Conservation (phyloP, 2,797 vertebrate species). For the Anomalospiza imberbis region DNA sequence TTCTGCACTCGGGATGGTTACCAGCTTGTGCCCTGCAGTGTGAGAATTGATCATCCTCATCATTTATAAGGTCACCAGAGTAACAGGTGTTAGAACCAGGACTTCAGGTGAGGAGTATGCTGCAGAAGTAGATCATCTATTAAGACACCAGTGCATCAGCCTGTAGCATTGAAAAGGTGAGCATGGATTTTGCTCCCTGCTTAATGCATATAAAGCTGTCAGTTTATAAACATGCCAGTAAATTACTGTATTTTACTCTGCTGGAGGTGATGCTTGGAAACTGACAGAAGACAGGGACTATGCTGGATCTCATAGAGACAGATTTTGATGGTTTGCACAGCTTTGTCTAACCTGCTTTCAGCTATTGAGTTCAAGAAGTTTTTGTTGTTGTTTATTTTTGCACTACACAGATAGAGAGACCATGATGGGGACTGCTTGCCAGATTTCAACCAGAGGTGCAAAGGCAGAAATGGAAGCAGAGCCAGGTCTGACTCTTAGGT, state of each 20-base stretch:
- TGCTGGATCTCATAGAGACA: accelerated
- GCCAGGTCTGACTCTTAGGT: background rate
- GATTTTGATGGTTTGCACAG: background rate
- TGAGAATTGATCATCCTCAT: background rate
- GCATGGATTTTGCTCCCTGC: background rate
- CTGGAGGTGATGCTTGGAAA: background rate
- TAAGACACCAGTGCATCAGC: background rate
- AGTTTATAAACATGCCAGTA: background rate
- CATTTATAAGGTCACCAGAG: background rate
- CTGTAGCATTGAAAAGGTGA: background rate
- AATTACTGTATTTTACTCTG: background rate
- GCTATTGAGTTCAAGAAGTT: background rate
- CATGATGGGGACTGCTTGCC: background rate
- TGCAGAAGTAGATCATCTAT: background rate
- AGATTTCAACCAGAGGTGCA: background rate
- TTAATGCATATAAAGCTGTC: background rate
- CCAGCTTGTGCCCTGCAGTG: background rate
- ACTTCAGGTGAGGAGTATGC: background rate
- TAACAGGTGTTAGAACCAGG: background rate
- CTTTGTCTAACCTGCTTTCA: background rate
- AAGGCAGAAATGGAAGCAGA: background rate
- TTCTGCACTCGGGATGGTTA: background rate
- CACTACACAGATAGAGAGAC: background rate
- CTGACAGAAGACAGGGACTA: background rate
- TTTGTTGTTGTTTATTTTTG: background rate